A percentile compares a stretch with the other conserved stretches of the same genome.
phyloP scores from a whole-genome alignment of 2,888 invertebrate species.

The Papilio protenor region DNA sequence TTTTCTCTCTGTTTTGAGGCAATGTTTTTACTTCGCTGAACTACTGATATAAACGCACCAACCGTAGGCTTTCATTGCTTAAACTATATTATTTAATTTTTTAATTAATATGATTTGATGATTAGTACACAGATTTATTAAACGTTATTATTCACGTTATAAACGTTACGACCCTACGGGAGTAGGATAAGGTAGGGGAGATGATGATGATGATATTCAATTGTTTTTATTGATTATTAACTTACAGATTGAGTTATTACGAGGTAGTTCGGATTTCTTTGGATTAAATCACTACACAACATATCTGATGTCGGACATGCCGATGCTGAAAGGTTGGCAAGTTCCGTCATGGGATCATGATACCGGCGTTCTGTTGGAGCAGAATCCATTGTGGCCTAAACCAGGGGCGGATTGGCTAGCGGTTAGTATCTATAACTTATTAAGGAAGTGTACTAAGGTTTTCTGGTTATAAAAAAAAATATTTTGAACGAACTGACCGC shows the following conservation, averaged over 20 bases:
- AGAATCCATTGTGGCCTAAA: conserved; percentile 70
- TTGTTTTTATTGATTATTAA: background rate
- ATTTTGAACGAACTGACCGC: too few relatives aligned
- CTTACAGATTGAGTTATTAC: conserved; percentile 66
- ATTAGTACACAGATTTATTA: too few relatives aligned
- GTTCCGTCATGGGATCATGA: conserved; percentile 74
- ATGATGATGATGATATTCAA: too few relatives aligned
- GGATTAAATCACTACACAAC: conserved; percentile 85
- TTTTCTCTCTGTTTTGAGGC: background rate
- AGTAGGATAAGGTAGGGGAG: too few relatives aligned
- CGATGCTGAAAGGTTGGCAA: conserved; percentile 60
- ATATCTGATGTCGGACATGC: conserved; percentile 68
- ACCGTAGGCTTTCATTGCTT: too few relatives aligned
- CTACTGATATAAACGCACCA: too few relatives aligned
- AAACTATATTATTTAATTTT: too few relatives aligned
- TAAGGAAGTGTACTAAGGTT: background rate
- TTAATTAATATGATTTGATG: too few relatives aligned
- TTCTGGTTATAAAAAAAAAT: background rate
- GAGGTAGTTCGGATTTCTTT: conserved; percentile 83
- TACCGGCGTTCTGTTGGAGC: conserved; percentile 64
- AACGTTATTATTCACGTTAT: too few relatives aligned
- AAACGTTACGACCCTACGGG: too few relatives aligned
- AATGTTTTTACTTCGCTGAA: background rate
- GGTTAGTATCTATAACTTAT: conserved; percentile 56
- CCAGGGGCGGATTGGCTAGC: conserved; percentile 76